Percentiles rank a stretch among this genome's conserved stretches.
These are phyloP conservation scores for Baronia brevicornis DNA, from an alignment of 2,888 invertebrate species.

Conservation along the genomic window DNA sequence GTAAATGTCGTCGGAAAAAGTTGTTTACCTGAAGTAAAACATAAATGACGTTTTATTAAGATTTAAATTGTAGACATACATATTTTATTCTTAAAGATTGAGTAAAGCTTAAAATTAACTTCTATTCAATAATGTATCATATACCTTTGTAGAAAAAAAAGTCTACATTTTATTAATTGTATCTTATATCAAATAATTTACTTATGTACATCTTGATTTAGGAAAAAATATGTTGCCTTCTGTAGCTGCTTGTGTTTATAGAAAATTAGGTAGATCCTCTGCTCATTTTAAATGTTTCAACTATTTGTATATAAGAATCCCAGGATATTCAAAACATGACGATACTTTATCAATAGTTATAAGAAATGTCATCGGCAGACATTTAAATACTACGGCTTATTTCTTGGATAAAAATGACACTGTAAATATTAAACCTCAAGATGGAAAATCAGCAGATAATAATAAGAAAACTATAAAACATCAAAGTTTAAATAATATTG, in stretches of 20 bases:
- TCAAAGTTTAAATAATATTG: conserved; percentile 46
- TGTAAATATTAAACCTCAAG: conserved; percentile 25
- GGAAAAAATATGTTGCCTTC: conserved; percentile 49
- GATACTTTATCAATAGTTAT: conserved; percentile 21
- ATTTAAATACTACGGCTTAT: conserved; percentile 37
- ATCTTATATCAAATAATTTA: too few relatives aligned
- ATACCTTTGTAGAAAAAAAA: too few relatives aligned
- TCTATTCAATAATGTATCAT: too few relatives aligned
- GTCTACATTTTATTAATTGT: too few relatives aligned
- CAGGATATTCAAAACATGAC: conserved; percentile 29
- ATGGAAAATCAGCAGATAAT: conserved; percentile 19
- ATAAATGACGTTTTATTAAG: too few relatives aligned
- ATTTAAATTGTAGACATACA: too few relatives aligned
- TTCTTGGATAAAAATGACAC: conserved; percentile 37
- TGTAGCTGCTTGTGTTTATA: conserved; percentile 47
- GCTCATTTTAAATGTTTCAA: conserved; percentile 44
- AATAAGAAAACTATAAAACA: conserved; percentile 38
- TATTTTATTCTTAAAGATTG: too few relatives aligned
- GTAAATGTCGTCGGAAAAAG: too few relatives aligned
- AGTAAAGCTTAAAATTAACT: too few relatives aligned
- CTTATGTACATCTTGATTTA: too few relatives aligned
- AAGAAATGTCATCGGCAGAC: conserved; percentile 25
- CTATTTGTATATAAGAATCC: conserved; percentile 31
- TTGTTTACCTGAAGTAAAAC: too few relatives aligned
- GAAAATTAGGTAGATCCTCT: conserved; percentile 45